Evolutionary conservation across 2,113 vertebrate species (phyloP), one percentile per base, ranked within the genome.

Genomic region (Kryptolebias marmoratus): DNA sequence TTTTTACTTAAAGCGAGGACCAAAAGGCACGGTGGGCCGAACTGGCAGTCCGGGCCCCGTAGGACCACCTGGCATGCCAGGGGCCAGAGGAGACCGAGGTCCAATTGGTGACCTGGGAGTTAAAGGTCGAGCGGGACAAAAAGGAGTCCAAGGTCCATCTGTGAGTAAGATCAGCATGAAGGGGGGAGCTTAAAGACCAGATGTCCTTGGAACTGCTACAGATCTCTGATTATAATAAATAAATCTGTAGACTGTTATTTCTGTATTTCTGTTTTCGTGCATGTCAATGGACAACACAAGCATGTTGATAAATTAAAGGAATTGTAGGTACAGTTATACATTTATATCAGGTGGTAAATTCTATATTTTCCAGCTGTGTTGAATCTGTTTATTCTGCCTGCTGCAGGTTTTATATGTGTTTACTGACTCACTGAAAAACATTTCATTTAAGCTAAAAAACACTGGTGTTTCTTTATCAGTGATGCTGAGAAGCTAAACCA

Each of bases 51-150:
- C 81, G 0, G 94, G 94, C 5, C 91, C 86, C 0, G 81, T 85
- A 16, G 94, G 93, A 36, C 77, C 91, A 1, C 91, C 93, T 2
- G 94, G 94, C 32, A 27, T 93, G 70, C 94, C 93, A 0, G 94
- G 95, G 1, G 27, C 89, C 65, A 91, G 93, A 83, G 93, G 95
- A 56, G 80, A 86, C 11, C 56, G 63, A 2, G 95, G 94, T 2
- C 53, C 84, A 0, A 36, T 48, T 1, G 95, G 94, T 39, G 93
- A 94, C 70, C 54, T 15, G 0, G 94, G 95, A 1, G 72, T 81
- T n/a, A 86, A 61, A 67, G 95, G 94, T 18, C 69, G 14, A 59
- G 70, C 77, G 1, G 94, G 95, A 67, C 62, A 87, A 4, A 93
- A 93, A 83, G 95, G 94, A 82, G 59, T 73, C 2, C 85, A 36